Conservation (phyloP, 2,888 invertebrate genomes). For the Macrosiphum euphorbiae region DNA sequence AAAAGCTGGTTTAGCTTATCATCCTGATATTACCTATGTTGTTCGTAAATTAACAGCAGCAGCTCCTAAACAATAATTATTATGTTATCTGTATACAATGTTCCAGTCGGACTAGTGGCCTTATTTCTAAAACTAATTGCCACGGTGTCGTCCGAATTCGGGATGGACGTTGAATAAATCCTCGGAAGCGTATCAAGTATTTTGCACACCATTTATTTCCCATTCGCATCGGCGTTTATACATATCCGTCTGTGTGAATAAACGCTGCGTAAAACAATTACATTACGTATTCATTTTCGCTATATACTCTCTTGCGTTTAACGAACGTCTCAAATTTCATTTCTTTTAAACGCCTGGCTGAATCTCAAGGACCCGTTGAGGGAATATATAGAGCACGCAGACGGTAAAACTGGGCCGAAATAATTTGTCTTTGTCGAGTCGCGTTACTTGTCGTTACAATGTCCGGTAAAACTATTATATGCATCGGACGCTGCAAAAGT, state of each 20-base stretch:
- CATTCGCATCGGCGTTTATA: neutral
- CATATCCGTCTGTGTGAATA: neutral
- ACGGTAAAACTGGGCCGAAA: neutral
- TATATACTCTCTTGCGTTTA: neutral
- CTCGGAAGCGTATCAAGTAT: conserved; percentile 17
- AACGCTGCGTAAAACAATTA: neutral
- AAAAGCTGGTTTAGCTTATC: neutral
- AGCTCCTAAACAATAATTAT: neutral
- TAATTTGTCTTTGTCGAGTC: conserved; percentile 3
- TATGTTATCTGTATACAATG: neutral
- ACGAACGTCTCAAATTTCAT: conserved; percentile 31
- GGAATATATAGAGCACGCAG: neutral
- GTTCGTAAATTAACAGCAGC: neutral
- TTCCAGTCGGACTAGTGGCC: conserved; percentile 57
- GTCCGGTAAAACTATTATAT: neutral
- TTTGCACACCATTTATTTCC: neutral
- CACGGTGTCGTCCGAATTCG: neutral
- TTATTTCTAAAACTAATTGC: conserved; percentile 29
- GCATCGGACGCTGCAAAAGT: neutral
- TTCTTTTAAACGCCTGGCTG: conserved; percentile 29
- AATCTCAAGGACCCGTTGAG: conserved; percentile 7
- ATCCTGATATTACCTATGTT: neutral
- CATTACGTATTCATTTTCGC: conserved; percentile 4
- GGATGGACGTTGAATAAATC: conserved; percentile 8
- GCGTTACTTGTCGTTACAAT: neutral